Evolutionary conservation across 2,113 vertebrate genomes (phyloP).

Genomic region (Brachyhypopomus occidentalis): DNA sequence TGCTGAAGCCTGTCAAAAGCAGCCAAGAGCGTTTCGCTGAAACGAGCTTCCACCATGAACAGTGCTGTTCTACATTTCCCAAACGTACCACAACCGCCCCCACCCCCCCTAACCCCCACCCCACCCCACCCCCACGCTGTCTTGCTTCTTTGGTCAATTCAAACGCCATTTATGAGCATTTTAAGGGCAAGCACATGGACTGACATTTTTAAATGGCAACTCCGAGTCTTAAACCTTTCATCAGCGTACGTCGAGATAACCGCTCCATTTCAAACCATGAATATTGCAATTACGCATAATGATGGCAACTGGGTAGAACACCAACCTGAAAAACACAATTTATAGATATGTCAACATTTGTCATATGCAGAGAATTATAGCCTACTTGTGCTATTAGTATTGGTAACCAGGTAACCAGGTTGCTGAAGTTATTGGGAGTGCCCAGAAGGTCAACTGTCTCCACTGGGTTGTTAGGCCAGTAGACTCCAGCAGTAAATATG

Average conservation of each 20-base stretch:
- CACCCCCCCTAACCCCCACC: too few species aligned
- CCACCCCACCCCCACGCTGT: not conserved
- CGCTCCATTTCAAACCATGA: not conserved
- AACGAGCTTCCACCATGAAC: not conserved
- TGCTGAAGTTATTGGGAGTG: not conserved
- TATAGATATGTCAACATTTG: not conserved
- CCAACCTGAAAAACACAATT: not conserved
- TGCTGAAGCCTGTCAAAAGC: conserved; percentile 30
- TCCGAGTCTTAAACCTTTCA: not conserved
- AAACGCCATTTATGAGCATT: conserved; percentile 33
- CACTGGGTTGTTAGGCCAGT: too few species aligned
- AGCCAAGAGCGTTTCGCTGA: not conserved
- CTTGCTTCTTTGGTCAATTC: not conserved
- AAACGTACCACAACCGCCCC: not conserved
- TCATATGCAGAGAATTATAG: not conserved
- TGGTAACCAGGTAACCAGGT: not conserved
- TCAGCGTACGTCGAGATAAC: not conserved
- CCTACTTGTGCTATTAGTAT: not conserved
- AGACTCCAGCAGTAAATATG: too few species aligned
- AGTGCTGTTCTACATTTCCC: not conserved
- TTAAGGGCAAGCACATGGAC: not conserved
- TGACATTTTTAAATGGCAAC: conserved; percentile 37
- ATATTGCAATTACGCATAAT: not conserved
- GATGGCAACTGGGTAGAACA: not conserved
- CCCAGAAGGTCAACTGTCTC: too few species aligned